phyloP scores from a whole-genome alignment of 2,797 vertebrate species.

The Amblyraja radiata region DNA sequence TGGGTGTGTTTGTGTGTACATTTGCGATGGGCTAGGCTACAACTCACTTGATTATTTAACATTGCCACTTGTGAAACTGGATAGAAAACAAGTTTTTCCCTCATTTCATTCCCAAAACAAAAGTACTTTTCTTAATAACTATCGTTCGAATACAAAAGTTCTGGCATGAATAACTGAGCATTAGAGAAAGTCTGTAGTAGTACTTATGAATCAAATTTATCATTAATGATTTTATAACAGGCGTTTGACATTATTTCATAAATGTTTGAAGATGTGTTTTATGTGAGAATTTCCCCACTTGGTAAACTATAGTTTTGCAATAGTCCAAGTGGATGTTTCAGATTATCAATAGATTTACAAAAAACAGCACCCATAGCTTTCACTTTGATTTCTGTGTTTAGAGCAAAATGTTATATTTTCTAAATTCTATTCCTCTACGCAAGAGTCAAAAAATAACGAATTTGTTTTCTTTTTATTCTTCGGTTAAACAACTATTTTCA shows the following conservation, averaged over 20 bases:
- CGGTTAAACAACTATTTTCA: neutral
- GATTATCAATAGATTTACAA: neutral
- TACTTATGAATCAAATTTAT: neutral
- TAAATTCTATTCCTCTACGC: neutral
- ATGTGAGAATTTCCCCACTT: neutral
- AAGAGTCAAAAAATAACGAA: conserved; percentile 6
- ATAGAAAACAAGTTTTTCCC: neutral
- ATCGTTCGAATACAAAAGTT: neutral
- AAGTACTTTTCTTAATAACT: neutral
- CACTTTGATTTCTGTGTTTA: neutral
- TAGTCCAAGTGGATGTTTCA: neutral
- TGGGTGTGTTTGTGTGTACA: neutral
- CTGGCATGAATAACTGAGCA: neutral
- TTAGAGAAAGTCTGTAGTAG: neutral
- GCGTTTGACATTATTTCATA: no score
- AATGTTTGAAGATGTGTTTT: conserved; percentile 1
- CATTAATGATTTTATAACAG: neutral
- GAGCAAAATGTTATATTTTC: neutral
- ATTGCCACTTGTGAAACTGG: neutral
- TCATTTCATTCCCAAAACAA: neutral
- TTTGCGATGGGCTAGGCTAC: neutral
- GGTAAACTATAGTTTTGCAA: neutral
- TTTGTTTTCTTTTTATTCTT: neutral
- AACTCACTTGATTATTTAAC: neutral
- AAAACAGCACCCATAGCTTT: neutral